Evolutionary conservation across 2,113 vertebrate species (phyloP), one percentile per base, ranked within the genome.

Genomic region (Pomatorhinus ruficollis): DNA sequence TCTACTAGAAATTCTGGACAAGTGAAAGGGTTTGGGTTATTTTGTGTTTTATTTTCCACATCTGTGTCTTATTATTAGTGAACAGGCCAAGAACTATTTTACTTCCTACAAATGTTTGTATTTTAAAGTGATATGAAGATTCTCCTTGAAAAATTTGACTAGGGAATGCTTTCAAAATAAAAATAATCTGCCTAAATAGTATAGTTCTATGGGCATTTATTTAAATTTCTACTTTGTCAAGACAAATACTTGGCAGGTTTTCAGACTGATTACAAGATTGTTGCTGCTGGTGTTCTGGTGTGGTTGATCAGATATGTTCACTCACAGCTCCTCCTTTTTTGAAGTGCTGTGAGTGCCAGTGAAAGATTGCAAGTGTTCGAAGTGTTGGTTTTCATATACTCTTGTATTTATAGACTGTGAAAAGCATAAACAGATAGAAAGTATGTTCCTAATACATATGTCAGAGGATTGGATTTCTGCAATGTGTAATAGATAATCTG

Each of bases 401-500:
- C 71, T 69, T 94, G 21, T 96, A 97, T 96, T 97, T 95, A 96
- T 97, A 96, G 95, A 59, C 47, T 61, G 72, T 94, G 93, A 94
- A 94, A 96, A 93, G 65, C 86, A 94, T 66, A 70, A 94, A 92
- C 84, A 84, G 76, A 88, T 45, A 95, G 91, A 92, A 94, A 90
- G 82, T 77, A 79, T 70, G 66, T 83, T 94, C 87, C 77, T 94
- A 93, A 94, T 87, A 66, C 68, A 25, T 86, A 69, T 83, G 81
- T 44, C 61, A 37, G 84, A 56, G 89, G 91, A 94, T 72, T 89
- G 44, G 89, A 54, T 96, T 97, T 97, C 96, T 95, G 90, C 42
- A 90, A 86, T 66, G 87, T 89, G 90, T 83, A 86, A 93, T 37
- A 76, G 86, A 70, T 94, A 95, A 97, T 64, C 77, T 4, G 61